Base-by-base conservation (phyloP, 1,140 invertebrate species). In the Camponotus vicinus region DNA sequence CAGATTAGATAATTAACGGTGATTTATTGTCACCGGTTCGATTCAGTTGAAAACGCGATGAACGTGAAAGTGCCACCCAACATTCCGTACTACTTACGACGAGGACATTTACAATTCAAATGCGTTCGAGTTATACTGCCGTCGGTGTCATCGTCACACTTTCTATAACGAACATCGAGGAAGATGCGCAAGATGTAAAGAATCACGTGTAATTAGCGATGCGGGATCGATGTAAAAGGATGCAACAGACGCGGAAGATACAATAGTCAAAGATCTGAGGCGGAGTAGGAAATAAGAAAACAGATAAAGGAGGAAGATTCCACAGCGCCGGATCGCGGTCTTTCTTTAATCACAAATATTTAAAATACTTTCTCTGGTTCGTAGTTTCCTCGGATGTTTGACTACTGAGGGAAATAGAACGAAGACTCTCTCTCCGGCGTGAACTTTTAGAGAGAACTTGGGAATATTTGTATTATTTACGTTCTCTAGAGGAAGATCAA, bases 81-180 rank as follows among this genome's bases (percentile, higher is more conserved):
- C 57, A 86, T 86, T 83, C 61, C 69, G 63, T 80, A 66, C 84
- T 80, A 80, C 63, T 86, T 80, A 71, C 42, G 49, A 55, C 40
- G 78, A 21, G 55, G 18, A 64, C 15, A 87, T 87, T 85, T 85
- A 49, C 67, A 87, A 87, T 87, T 87, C 86, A 87, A 87, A 87
- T 87, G 82, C 18, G 70, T 87, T 84, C 78, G 78, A 59, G 66
- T 86, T 86, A 83, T 34, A 86, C 57, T 37, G 77, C 40, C 13
- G 73, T 37, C 52, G 45, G 40, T 67, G 84, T 86, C 84, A 80
- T 80, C 52, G 84, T 79, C 79, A 86, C 37, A 87, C 86, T 87
- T 87, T 87, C 86, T 87, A 87, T 61, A 85, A 83, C 61, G 37
- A 79, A 42, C 13, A 3, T 11, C 45, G 32, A 32, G 34, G 5